A percentile compares a stretch with the other conserved stretches of the same genome.
Evolutionary conservation across 1,140 invertebrate species (phyloP).

Genomic region (Microplitis mediator): DNA sequence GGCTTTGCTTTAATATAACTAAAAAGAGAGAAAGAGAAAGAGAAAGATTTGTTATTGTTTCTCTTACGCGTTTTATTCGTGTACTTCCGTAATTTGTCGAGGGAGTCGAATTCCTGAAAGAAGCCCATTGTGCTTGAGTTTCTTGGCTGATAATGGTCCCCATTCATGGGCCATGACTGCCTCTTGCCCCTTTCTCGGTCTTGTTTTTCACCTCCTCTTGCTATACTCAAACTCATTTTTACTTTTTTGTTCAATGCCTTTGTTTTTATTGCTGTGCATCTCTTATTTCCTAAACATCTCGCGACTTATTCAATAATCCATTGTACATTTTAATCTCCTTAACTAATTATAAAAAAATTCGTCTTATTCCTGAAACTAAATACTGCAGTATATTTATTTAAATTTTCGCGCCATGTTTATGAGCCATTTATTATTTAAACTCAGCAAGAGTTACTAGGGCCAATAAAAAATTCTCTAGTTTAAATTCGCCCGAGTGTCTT

Average conservation of each 20-base stretch:
- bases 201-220: not conserved
- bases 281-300: not conserved
- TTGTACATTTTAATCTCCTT: too few species aligned
- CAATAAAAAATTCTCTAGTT: not conserved
- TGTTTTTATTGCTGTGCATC: not conserved
- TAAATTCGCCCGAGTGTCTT: constrained; percentile 19
- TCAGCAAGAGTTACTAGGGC: not conserved
- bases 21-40: not conserved
- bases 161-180: constrained; percentile 42
- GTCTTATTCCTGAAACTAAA: too few species aligned
- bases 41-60: constrained; percentile 41
- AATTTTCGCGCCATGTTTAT: too few species aligned
- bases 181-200: constrained; percentile 13
- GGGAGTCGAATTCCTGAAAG: constrained; percentile 48
- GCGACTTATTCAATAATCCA: not conserved
- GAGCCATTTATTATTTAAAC: too few species aligned
- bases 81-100: constrained; percentile 45
- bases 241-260: not conserved
- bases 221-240: not conserved
- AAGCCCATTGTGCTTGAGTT: constrained; percentile 39
- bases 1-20: too few species aligned
- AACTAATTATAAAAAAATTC: too few species aligned
- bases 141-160: constrained; percentile 45
- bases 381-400: too few species aligned
- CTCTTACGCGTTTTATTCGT: constrained; percentile 26